Conservation (phyloP, 2,797 vertebrate species). For the Crocodylus rhombifer region DNA sequence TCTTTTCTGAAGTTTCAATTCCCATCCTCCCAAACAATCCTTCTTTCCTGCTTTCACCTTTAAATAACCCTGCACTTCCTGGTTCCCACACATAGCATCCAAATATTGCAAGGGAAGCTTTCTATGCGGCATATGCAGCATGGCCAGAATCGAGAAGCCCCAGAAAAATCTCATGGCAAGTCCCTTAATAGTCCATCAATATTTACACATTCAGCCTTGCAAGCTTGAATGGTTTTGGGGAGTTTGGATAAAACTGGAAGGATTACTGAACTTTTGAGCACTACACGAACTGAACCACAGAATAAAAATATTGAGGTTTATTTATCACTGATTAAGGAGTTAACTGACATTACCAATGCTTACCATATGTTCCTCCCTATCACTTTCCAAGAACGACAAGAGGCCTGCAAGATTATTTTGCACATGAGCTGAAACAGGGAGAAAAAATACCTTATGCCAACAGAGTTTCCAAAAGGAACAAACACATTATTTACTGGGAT, state of each 20-base stretch:
- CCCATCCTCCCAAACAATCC: neutral
- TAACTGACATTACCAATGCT: constrained; percentile 65
- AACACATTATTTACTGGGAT: constrained; percentile 65
- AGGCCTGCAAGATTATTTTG: constrained; percentile 64
- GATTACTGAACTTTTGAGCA: constrained; percentile 33
- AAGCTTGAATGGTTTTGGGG: constrained; percentile 7
- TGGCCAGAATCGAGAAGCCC: neutral
- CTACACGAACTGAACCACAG: constrained; percentile 60
- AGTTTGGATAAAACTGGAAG: constrained; percentile 32
- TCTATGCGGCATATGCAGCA: neutral
- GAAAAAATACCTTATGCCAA: constrained; percentile 64
- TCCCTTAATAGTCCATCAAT: neutral
- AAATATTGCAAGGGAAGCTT: neutral
- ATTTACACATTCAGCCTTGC: neutral
- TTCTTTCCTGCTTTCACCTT: neutral
- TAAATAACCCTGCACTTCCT: neutral
- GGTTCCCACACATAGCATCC: neutral
- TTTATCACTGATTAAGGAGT: constrained; percentile 68
- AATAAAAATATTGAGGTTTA: constrained; percentile 43
- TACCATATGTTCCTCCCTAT: constrained; percentile 74
- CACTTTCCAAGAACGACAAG: constrained; percentile 79
- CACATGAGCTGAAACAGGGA: constrained; percentile 71
- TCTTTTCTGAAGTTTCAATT: neutral
- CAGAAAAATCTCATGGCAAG: neutral
- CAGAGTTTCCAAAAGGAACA: constrained; percentile 65